Base-by-base conservation (phyloP, 1,140 invertebrate species). In the Epicauta chinensis region DNA sequence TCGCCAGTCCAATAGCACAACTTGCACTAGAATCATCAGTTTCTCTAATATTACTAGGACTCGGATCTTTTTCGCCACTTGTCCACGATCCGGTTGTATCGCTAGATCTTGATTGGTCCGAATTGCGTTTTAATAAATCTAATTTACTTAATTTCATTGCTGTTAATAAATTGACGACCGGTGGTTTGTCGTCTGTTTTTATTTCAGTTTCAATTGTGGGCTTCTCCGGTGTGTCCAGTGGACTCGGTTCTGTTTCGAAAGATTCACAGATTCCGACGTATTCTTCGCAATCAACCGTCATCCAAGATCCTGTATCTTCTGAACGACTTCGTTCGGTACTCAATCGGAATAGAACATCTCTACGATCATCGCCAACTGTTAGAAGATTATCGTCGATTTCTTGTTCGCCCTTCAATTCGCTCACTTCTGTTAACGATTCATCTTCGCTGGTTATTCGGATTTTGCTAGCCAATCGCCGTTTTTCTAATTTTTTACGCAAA, bases 11-110 rank as follows among this genome's bases (percentile, higher is more conserved):
- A 58, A 89, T 87, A 0, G 85, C 86, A 66, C 84, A 87, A 55
- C 85, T 87, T 3, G 84, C 81, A 60, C 85, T 87, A 2, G 86
- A 87, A 48, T 86, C 85, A 58, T 89, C 86, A 42, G 85, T 84
- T 17, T 82, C 75, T 72, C 78, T 79, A 9, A 77, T 40, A 31
- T 61, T 63, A n/a, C 67, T 59, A n/a, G 68, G 68, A 45, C 67
- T 69, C 15, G 65, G 76, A 58, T 82, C 77, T 57, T 73, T 77
- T 43, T 75, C 73, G 37, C 77, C 77, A 43, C 72, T 71, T 0
- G 74, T 73, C 42, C 74, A 76, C 9, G 74, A 67, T n/a, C 74
- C 75, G 48, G 78, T 77, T 3, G 75, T 78, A 60, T 83, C 81
- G 4, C 81, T 82, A 55, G 81, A 83, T 63, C 78, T 73, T 0